phyloP scores from a whole-genome alignment of 2,797 vertebrate species.

The Xenentodon cancila region DNA sequence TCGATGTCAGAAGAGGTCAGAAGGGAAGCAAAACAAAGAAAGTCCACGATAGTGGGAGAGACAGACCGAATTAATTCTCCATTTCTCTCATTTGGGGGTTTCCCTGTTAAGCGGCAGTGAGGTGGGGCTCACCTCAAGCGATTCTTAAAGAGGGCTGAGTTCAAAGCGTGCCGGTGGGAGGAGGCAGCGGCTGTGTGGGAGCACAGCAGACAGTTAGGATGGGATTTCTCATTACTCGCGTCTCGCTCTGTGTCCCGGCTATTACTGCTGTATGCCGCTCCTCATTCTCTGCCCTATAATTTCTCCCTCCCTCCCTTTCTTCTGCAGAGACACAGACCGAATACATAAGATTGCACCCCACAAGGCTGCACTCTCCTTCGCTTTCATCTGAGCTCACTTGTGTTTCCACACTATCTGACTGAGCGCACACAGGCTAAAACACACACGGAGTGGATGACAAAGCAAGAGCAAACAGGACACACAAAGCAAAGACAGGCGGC shows the following conservation, averaged over 20 bases:
- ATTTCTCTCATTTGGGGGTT: constrained; percentile 57
- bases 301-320: constrained; percentile 39
- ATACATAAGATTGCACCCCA: constrained; percentile 73
- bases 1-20: constrained; percentile 28
- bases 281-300: constrained; percentile 60
- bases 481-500: constrained; percentile 7
- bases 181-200: constrained; percentile 41
- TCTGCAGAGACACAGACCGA: constrained; percentile 63
- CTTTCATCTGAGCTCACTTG: constrained; percentile 25
- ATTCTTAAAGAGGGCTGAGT: constrained; percentile 51
- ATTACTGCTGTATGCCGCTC: constrained; percentile 45
- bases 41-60: constrained; percentile 2
- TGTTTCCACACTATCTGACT: constrained; percentile 52
- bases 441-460: constrained; percentile 54
- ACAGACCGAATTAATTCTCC: constrained; percentile 35
- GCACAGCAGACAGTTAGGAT: constrained; percentile 62
- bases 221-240: constrained; percentile 76
- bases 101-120: constrained; percentile 49
- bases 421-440: constrained; percentile 49
- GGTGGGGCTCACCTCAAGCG: constrained; percentile 56
- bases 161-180: constrained; percentile 61
- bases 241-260: constrained; percentile 68
- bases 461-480: constrained; percentile 41
- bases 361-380: constrained; percentile 26
- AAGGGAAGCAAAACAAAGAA: constrained; percentile 30